Evolutionary conservation across 2,888 invertebrate genomes (phyloP), one percentile per base, ranked within the genome.

Genomic region (Dioctria rufipes): DNA sequence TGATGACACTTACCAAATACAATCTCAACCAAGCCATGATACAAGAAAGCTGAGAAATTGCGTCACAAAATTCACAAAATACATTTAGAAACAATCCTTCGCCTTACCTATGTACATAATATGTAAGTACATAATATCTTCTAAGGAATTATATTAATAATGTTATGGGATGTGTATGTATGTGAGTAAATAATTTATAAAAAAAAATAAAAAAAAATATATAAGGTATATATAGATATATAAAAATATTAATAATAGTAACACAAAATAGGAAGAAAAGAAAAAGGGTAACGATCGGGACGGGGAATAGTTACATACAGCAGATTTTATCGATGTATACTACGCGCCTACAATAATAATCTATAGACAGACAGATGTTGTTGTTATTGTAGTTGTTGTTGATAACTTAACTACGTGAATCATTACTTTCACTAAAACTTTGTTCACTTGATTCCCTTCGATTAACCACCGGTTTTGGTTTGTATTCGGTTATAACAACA

Each of bases 401-500:
- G 73, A 43, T 40, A 37, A 84, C 86, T 88, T 89, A 89, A 87
- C 89, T 89, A 83, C 89, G 86, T 69, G 89, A 89, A 85, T 89
- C 89, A 83, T 89, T 89, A 84, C 89, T 89, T 86, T 89, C 89
- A 83, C 89, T 89, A 85, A 88, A 89, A 85, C 89, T 89, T 84
- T 89, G 89, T 82, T 89, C 89, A 83, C 89, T 89, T 63, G 89
- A 89, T 81, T 89, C 89, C 58, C 83, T 82, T 54, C 89, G 86
- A 84, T 87, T 88, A 83, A 87, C 87, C 82, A 89, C 85, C 11
- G 86, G 87, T 84, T 96, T 96, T 84, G 96, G 95, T 88, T 96
- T 95, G 89, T 96, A 98, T 90, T 98, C 98, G 81, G 98, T 98
- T 88, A 98, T 98, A 84, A 97, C 95, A 83, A 98, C 98, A 71